Evolutionary conservation across 2,888 invertebrate species (phyloP).

Genomic region (Hyalella azteca): DNA sequence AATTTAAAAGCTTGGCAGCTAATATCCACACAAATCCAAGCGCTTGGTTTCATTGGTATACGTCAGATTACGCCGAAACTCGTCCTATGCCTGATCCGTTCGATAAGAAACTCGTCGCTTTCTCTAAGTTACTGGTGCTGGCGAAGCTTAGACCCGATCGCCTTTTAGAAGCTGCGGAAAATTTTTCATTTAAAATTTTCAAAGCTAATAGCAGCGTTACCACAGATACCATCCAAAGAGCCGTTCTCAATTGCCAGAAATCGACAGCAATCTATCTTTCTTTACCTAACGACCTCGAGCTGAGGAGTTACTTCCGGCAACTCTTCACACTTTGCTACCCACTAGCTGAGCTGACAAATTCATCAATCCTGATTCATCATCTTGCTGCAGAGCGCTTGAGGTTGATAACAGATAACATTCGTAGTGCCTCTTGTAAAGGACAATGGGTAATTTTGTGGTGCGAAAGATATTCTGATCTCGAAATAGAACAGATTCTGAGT

Average conservation of each 20-base stretch:
- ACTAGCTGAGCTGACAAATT: slow-evolving; percentile 39
- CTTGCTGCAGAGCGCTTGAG: slow-evolving; percentile 45
- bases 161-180: slow-evolving; percentile 48
- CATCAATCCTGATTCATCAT: slow-evolving; percentile 43
- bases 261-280: slow-evolving; percentile 43
- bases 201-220: slow-evolving; percentile 37
- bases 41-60: slow-evolving; percentile 53
- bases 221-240: not conserved
- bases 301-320: slow-evolving; percentile 41
- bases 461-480: slow-evolving; percentile 19
- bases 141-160: slow-evolving; percentile 51
- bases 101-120: slow-evolving; percentile 48
- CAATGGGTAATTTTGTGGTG: slow-evolving; percentile 52
- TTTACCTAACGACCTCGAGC: slow-evolving; percentile 44
- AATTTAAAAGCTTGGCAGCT: slow-evolving; percentile 43
- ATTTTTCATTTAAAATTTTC: slow-evolving; percentile 46
- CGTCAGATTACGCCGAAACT: slow-evolving; percentile 53
- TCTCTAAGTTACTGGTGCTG: slow-evolving; percentile 49
- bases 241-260: not conserved
- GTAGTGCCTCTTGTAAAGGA: slow-evolving; percentile 44
- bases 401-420: slow-evolving; percentile 38
- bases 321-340: slow-evolving; percentile 51
- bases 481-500: slow-evolving; percentile 38
- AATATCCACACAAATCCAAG: slow-evolving; percentile 41
- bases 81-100: slow-evolving; percentile 44